Base-by-base conservation (phyloP, 2,113 vertebrate species). In the Protobothrops mucrosquamatus region DNA sequence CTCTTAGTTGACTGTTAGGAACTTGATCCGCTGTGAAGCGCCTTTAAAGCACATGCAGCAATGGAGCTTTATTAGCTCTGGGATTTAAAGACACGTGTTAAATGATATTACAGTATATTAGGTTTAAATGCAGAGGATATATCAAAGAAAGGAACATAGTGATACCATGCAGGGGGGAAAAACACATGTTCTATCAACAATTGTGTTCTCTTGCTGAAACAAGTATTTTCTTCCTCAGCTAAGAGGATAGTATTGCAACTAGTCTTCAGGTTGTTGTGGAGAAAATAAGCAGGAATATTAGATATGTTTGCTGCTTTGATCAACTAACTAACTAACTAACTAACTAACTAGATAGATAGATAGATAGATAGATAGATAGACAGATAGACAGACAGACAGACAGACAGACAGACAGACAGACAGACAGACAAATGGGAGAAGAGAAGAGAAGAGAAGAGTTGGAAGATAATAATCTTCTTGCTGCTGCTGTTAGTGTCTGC, bases 1-100 rank as follows among this genome's bases (percentile, higher is more conserved):
- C 96, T 97, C 96, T 94, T 95, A 96, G 97, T 96, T 96, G 96
- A 94, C 96, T 97, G 96, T 96, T 97, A 97, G 96, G 97, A 97
- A 97, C 95, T 96, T 97, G 96, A 97, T 97, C 96, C 97, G 96
- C 94, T 93, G 89, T 97, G 97, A 97, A 86, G 64, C 92, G 93
- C 97, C 92, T 96, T 96, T 93, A 95, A 92, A 94, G 96, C 95
- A 94, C 95, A 97, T 26, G 95, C 97, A 96, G 94, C 96, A 91
- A 64, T 94, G 95, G 96, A 96, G 94, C 94, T 93, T 97, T 97
- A 96, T 97, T 97, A 95, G 97, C 96, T 96, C 92, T 95, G 97
- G 96, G 97, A 97, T 97, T 97, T 97, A 95, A 97, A 97, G 96
- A 93, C 95, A 95, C 95, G 9, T 95, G 93, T 95, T 96, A 95